These are phyloP conservation scores for Shargacucullia verbasci DNA, from an alignment of 2,888 invertebrate genomes.

Conservation along the genomic window DNA sequence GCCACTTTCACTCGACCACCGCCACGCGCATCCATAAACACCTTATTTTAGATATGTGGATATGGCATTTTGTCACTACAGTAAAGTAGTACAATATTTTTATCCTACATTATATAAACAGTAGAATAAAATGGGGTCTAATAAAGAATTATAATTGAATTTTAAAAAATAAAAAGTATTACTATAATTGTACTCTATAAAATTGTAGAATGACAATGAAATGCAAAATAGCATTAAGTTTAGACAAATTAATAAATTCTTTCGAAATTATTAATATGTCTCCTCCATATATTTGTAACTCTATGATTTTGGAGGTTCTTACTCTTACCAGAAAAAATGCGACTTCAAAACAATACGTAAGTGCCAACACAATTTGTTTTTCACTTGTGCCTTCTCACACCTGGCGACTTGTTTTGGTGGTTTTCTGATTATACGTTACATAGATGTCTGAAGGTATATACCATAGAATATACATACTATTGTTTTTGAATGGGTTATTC, in stretches of 20 bases:
- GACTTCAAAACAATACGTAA: slow-evolving; percentile 63
- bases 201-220: no score
- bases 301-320: slow-evolving; percentile 52
- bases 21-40: slow-evolving; percentile 67
- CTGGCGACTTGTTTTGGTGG: slow-evolving; percentile 44
- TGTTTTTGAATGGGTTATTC: no score
- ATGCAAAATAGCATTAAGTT: no score
- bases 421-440: slow-evolving; percentile 32
- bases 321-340: slow-evolving; percentile 64
- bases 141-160: no score
- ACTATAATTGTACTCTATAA: no score
- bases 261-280: slow-evolving; percentile 5
- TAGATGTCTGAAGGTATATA: no score
- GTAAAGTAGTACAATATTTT: not conserved
- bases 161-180: no score
- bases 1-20: slow-evolving; percentile 85
- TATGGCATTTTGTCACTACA: slow-evolving; percentile 62
- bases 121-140: not conserved
- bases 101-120: not conserved
- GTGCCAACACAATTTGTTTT: slow-evolving; percentile 60
- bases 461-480: no score
- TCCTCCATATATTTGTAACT: slow-evolving; percentile 52
- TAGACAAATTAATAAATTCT: not conserved
- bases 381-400: slow-evolving; percentile 52
- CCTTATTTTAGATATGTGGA: slow-evolving; percentile 67